phyloP scores from a whole-genome alignment of 2,113 vertebrate genomes.

The Pseudolaguvia tuberculata region DNA sequence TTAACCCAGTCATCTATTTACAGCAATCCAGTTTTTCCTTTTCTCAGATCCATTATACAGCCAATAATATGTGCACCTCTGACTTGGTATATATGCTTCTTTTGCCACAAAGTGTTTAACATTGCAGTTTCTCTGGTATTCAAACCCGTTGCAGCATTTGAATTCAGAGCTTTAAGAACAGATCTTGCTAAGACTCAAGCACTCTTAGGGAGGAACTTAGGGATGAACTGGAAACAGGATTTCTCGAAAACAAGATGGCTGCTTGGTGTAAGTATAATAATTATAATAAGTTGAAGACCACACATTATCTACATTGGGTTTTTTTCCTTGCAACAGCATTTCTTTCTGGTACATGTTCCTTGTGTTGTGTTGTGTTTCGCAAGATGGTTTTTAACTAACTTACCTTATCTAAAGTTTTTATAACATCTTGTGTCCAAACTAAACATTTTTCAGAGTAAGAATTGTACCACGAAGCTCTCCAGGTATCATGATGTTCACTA shows the following conservation, averaged over 20 bases:
- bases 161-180: neutral
- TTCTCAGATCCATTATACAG: neutral
- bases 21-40: neutral
- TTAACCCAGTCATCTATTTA: neutral
- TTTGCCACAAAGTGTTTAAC: no score
- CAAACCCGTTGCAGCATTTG: neutral
- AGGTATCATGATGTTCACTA: conserved; percentile 35
- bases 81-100: no score
- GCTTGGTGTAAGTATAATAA: no score
- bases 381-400: no score
- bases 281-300: neutral
- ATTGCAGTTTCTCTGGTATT: neutral
- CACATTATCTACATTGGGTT: neutral
- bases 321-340: no score
- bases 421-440: neutral
- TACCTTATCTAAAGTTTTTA: neutral
- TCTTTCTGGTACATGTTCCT: neutral
- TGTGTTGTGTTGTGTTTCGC: neutral
- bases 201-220: no score
- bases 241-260: no score
- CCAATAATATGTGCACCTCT: no score
- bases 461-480: conserved; percentile 17
- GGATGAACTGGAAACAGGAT: no score
- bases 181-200: no score
- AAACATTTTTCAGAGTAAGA: neutral